Percentiles rank a stretch among this genome's conserved stretches.
Conservation (phyloP, 2,113 vertebrate genomes). For the Planiliza haematocheilus region DNA sequence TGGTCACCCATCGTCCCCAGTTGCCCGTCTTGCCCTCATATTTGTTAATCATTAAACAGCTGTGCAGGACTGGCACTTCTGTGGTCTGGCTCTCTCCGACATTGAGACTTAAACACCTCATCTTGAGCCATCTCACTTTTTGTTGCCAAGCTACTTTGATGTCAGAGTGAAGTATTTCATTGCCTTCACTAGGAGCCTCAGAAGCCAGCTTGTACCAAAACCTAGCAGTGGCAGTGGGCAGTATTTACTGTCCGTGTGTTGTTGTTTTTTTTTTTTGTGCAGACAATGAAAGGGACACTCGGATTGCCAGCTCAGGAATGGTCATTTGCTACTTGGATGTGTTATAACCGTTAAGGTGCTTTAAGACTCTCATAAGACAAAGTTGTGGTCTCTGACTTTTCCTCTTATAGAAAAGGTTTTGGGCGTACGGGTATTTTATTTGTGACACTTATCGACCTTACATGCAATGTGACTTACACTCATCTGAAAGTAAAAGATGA, state of each 20-base stretch:
- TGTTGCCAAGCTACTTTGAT: background rate
- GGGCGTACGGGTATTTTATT: background rate
- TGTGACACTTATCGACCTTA: background rate
- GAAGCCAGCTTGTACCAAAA: constrained; percentile 7
- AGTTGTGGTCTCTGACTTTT: background rate
- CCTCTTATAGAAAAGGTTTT: too few species aligned
- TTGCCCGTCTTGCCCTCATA: too few species aligned
- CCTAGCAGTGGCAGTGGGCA: constrained; percentile 11
- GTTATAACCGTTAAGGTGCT: constrained; percentile 1
- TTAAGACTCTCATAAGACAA: background rate
- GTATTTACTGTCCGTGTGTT: background rate
- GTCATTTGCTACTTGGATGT: constrained; percentile 18
- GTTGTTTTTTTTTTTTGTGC: constrained; percentile 12
- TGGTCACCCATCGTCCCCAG: background rate
- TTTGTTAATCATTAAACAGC: background rate
- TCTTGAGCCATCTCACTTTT: background rate
- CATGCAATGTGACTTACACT: too few species aligned
- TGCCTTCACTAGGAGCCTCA: background rate
- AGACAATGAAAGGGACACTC: constrained; percentile 11
- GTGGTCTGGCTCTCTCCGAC: background rate
- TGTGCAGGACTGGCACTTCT: background rate
- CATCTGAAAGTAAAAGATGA: too few species aligned
- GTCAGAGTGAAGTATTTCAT: constrained; percentile 1
- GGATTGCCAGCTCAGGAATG: background rate
- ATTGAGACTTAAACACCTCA: background rate